Conservation (phyloP, 2,113 vertebrate species). For the Strix uralensis region DNA sequence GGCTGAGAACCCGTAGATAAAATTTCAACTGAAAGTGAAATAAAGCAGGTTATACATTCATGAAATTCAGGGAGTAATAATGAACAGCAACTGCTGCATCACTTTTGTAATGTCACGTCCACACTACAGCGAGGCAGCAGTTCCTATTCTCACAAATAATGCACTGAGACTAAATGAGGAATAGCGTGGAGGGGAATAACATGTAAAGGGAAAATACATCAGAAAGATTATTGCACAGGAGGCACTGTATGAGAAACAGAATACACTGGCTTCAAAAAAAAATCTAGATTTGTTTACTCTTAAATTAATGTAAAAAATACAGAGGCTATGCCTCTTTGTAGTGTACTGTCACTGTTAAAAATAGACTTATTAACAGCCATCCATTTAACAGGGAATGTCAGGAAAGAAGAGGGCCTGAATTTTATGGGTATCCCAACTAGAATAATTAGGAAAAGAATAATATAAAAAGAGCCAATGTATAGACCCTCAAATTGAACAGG, state of each 20-base stretch:
- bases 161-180: constrained; percentile 38
- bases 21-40: constrained; percentile 49
- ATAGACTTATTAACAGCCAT: constrained; percentile 62
- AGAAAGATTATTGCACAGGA: constrained; percentile 69
- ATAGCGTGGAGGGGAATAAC: background rate
- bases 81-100: background rate
- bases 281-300: constrained; percentile 48
- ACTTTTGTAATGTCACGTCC: background rate
- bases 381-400: constrained; percentile 12
- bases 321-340: constrained; percentile 61
- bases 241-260: constrained; percentile 71
- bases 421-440: constrained; percentile 14
- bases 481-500: constrained; percentile 40
- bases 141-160: constrained; percentile 35
- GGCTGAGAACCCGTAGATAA: constrained; percentile 20
- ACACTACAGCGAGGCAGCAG: constrained; percentile 2
- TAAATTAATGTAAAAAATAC: constrained; percentile 47
- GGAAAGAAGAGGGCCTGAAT: constrained; percentile 37
- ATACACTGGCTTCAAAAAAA: constrained; percentile 57
- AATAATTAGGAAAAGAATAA: constrained; percentile 38
- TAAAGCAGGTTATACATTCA: constrained; percentile 56
- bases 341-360: constrained; percentile 68
- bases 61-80: constrained; percentile 17
- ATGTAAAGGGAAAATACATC: constrained; percentile 53
- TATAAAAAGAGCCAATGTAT: constrained; percentile 30